A percentile compares a stretch with the other conserved stretches of the same genome.
Evolutionary conservation across 2,888 invertebrate genomes (phyloP).

Genomic region (Andrena fulva): DNA sequence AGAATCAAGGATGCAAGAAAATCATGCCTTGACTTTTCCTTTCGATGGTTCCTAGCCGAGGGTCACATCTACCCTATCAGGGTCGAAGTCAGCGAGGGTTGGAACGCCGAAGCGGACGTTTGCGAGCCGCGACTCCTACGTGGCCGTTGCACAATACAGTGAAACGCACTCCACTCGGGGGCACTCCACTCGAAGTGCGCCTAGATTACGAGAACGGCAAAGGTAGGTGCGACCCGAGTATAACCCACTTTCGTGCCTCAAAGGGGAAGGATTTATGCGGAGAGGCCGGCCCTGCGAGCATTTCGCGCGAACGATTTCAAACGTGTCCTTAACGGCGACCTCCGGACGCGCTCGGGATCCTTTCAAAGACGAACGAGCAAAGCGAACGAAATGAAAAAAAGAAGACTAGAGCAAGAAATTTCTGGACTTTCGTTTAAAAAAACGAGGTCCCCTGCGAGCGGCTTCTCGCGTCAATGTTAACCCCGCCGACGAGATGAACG

Average conservation of each 20-base stretch:
- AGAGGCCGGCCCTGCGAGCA: conserved; percentile 55
- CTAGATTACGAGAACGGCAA: conserved; percentile 60
- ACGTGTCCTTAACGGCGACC: conserved; percentile 56
- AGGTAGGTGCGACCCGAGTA: conserved; percentile 61
- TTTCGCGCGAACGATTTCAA: conserved; percentile 70
- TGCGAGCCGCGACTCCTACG: conserved; percentile 45
- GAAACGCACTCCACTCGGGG: conserved; percentile 66
- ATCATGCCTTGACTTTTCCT: not conserved
- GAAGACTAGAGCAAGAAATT: conserved; percentile 28
- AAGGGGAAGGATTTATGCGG: conserved; percentile 54
- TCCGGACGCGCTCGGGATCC: conserved; percentile 34
- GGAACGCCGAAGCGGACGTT: conserved; percentile 42
- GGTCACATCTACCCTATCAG: conserved; percentile 11
- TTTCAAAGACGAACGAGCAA: conserved; percentile 45
- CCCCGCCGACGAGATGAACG: not conserved
- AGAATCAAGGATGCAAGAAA: not conserved
- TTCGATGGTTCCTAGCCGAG: conserved; percentile 5
- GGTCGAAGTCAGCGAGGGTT: not conserved
- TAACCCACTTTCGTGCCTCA: conserved; percentile 60
- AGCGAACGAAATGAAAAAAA: not conserved
- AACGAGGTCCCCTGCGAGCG: conserved; percentile 7
- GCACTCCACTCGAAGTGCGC: conserved; percentile 61
- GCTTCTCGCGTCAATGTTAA: conserved; percentile 18
- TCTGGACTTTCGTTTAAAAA: conserved; percentile 41
- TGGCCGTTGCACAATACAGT: conserved; percentile 59